Base-by-base conservation (phyloP, 1,140 invertebrate genomes). In the Aphaenogaster floridana region DNA sequence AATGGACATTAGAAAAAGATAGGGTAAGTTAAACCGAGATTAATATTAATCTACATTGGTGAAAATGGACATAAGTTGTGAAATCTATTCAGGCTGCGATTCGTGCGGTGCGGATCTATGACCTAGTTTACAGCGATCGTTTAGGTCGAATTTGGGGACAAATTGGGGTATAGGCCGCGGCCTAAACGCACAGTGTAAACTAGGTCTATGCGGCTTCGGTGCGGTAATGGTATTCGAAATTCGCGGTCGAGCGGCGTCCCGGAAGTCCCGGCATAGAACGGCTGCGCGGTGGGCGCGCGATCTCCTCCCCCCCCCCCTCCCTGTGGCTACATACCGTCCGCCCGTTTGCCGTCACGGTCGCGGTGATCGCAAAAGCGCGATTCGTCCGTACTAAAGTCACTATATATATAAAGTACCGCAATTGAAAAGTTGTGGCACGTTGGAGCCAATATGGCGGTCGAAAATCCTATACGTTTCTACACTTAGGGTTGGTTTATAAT, bases 211-310 rank as follows among this genome's bases (percentile, higher is more conserved):
- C 28, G 28, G 28, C 28, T 28, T 28, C 28, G 28, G 28, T 6
- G 17, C 15, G 45, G 36, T 3, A 3, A 36, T 13, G 13, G 11
- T n/a, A 11, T 80, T 54, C 8, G 3, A 90, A 90, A 48, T 89
- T 88, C 45, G 89, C 79, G 88, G 66, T 72, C 74, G 39, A n/a
- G 15, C 57, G 68, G 71, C 34, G n/a, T 76, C 48, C 76, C 86
- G 78, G 86, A 90, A 90, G 69, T 79, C 61, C 61, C 57, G 61
- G 74, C 89, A 80, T 80, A 85, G 64, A 87, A 66, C 3, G 34
- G 71, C 86, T 88, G 88, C 89, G 90, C 91, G 88, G 78, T 92
- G 72, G 90, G 0, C 36, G 17, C 90, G 85, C 86, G 86, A 91
- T 90, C 85, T 88, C 85, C 85, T 15, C 3, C 7, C 34, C 15